These are phyloP conservation scores for Chloroclysta siterata DNA, from an alignment of 2,888 invertebrate species.

Conservation along the genomic window DNA sequence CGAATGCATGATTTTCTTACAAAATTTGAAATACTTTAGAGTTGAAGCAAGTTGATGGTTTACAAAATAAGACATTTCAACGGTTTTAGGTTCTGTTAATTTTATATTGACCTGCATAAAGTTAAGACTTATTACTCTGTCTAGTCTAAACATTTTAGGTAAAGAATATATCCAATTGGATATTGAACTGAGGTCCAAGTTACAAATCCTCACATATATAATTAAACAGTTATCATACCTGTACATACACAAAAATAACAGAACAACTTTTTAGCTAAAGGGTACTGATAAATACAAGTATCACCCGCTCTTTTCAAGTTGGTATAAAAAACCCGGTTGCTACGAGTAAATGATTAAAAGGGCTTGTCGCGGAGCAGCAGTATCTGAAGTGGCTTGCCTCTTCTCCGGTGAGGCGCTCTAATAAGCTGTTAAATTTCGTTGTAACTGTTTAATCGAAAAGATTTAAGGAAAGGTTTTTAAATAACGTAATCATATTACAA, in stretches of 20 bases:
- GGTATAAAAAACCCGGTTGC: not conserved
- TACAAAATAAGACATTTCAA: slow-evolving; percentile 33
- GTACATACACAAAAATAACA: not conserved
- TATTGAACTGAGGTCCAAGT: no score
- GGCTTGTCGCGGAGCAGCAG: not conserved
- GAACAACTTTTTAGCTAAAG: not conserved
- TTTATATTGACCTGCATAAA: no score
- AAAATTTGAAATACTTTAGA: not conserved
- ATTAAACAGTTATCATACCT: not conserved
- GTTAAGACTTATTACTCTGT: no score
- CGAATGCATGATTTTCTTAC: slow-evolving; percentile 7
- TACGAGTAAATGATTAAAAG: not conserved
- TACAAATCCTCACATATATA: not conserved
- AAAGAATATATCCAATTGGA: no score
- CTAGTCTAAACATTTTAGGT: no score
- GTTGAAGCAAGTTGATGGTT: slow-evolving; percentile 10
- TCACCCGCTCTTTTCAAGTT: not conserved
- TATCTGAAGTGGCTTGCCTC: slow-evolving; percentile 1
- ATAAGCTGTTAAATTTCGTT: slow-evolving; percentile 7
- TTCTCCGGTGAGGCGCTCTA: not conserved
- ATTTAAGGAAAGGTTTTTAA: not conserved
- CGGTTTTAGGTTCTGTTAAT: slow-evolving; percentile 11
- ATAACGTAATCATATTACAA: no score
- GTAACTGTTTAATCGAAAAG: not conserved
- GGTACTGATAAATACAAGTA: not conserved